These are phyloP conservation scores for Drosophila orena DNA, from an alignment of 1,140 invertebrate species.

Conservation along the genomic window DNA sequence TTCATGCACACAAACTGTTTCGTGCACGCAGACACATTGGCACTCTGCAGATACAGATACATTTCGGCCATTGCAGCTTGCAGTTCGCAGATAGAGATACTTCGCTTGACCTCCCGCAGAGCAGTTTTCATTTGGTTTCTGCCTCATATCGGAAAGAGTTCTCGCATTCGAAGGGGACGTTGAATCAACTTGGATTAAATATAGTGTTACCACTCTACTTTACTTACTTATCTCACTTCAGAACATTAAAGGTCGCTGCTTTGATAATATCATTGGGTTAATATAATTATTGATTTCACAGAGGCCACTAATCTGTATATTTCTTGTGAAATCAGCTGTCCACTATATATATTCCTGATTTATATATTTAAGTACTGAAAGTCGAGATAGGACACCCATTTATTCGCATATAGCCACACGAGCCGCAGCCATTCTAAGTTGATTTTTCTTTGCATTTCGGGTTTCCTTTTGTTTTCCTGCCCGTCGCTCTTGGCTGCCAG, in stretches of 20 bases:
- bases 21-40: conserved; percentile 23
- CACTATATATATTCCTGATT: neutral
- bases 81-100: conserved; percentile 43
- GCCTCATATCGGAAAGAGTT: conserved; percentile 20
- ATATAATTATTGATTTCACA: too few relatives aligned
- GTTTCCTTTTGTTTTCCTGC: conserved; percentile 39
- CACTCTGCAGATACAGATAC: conserved; percentile 52
- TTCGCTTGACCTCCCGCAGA: conserved; percentile 28
- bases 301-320: too few relatives aligned
- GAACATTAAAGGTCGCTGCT: too few relatives aligned
- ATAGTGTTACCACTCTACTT: too few relatives aligned
- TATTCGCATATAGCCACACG: conserved; percentile 1
- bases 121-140: conserved; percentile 42
- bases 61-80: conserved; percentile 29
- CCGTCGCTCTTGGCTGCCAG: conserved; percentile 9
- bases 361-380: neutral
- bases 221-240: too few relatives aligned
- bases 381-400: neutral
- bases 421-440: conserved; percentile 16
- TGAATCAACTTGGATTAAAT: neutral
- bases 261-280: too few relatives aligned
- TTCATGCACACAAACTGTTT: conserved; percentile 24
- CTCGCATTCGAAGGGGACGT: neutral
- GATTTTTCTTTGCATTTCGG: conserved; percentile 49
- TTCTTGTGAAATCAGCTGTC: too few relatives aligned